Conservation (phyloP, 1,140 invertebrate genomes). For the Atta cephalotes region DNA sequence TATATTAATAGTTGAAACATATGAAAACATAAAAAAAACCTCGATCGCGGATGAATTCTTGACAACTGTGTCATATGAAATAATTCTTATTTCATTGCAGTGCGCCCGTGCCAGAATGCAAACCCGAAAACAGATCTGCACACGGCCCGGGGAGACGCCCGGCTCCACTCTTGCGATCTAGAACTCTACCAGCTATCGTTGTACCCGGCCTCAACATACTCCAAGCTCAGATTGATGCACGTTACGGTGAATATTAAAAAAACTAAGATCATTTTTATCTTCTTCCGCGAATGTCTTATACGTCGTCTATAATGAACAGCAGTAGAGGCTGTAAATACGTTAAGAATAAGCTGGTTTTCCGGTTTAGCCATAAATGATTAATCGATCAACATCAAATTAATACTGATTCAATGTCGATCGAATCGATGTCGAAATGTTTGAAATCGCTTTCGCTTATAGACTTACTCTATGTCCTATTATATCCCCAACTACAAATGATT, state of each 20-base stretch:
- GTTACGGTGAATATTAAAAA: constrained; percentile 83
- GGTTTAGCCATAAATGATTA: too few species aligned
- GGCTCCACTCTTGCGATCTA: constrained; percentile 93
- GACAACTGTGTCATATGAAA: background rate
- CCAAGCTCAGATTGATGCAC: constrained; percentile 92
- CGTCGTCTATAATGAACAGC: too few species aligned
- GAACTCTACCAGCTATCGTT: constrained; percentile 95
- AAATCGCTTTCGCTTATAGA: too few species aligned
- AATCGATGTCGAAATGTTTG: too few species aligned
- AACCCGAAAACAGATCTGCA: constrained; percentile 78
- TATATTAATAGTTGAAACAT: too few species aligned
- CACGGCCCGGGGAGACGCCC: constrained; percentile 85
- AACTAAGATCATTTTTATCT: background rate
- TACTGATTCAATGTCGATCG: too few species aligned
- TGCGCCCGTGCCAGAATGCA: constrained; percentile 80
- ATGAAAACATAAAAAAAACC: background rate
- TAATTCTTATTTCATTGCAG: constrained; percentile 79
- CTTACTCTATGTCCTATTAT: too few species aligned
- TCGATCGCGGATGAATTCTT: background rate
- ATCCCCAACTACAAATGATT: too few species aligned
- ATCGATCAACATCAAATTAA: too few species aligned
- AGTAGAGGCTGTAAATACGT: too few species aligned
- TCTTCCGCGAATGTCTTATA: background rate
- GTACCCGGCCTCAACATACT: constrained; percentile 94
- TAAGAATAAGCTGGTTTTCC: too few species aligned